A percentile compares a stretch with the other conserved stretches of the same genome.
phyloP scores from a whole-genome alignment of 2,797 vertebrate genomes.

The Hydrolagus colliei region DNA sequence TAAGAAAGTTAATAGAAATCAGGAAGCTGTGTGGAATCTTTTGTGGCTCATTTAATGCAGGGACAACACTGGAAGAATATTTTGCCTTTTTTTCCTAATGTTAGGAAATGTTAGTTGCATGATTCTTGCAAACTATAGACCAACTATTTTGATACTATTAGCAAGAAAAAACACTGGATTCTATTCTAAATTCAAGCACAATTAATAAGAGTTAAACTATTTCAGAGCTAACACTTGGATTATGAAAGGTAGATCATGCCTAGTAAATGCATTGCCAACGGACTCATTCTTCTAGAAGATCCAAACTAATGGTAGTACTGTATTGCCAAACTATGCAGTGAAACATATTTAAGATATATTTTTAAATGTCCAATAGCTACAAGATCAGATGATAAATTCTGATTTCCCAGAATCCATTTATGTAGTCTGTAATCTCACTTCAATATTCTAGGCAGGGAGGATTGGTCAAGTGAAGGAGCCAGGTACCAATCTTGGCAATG shows the following conservation, averaged over 20 bases:
- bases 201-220: conserved; percentile 1
- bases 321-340: background rate
- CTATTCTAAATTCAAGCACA: conserved; percentile 5
- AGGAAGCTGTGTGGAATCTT: background rate
- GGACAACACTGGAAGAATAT: background rate
- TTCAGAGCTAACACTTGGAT: background rate
- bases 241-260: background rate
- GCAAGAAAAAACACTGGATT: background rate
- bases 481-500: background rate
- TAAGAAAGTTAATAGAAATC: background rate
- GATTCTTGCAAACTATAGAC: background rate
- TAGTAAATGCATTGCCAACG: conserved; percentile 2
- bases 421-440: background rate
- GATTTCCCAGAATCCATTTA: background rate
- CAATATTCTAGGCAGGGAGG: background rate
- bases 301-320: background rate
- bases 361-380: background rate
- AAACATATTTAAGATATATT: background rate
- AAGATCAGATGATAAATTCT: background rate
- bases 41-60: background rate
- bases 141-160: background rate
- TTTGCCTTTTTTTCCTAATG: background rate
- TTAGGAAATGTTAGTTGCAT: background rate
- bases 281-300: conserved; percentile 8
- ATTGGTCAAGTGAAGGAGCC: background rate